Base-by-base conservation (phyloP, 2,888 invertebrate genomes). In the Dascillus cervinus region DNA sequence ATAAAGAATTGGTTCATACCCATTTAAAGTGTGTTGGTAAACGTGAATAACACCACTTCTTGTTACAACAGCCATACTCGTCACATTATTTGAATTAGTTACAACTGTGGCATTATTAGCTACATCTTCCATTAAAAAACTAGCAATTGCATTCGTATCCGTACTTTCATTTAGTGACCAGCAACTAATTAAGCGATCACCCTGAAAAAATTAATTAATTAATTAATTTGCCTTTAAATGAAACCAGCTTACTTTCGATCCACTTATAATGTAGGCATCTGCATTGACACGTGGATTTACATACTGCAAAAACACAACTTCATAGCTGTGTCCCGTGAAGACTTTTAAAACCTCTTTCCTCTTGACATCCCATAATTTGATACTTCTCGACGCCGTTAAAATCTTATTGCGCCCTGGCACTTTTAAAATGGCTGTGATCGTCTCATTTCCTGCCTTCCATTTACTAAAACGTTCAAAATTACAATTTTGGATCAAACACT, bases 11-110 rank as follows among this genome's bases (percentile, higher is more conserved):
- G 32, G 17, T 21, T 49, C 70, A 66, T 60, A 81, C 73, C 84
- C 86, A 64, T 87, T 88, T 19, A 85, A 66, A 43, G 76, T 75
- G 50, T 84, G 81, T 28, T 79, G 73, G 59, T 86, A 92, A 32
- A 86, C 67, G 61, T 89, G 82, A 20, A 85, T 74, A 3, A 80
- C 77, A 1, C 92, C 92, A 52, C 79, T 82, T 46, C 80, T 72
- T 0, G 87, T 86, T 0, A 77, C 72, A 58, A 66, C 59, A 43
- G 73, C 60, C 60, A 65, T 53, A 44, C 65, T 66, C 0, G 68
- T 69, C 5, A 62, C 50, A 0, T 71, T 71, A 3, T 73, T 71
- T 5, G 69, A 67, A 3, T 62, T 60, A 11, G 67, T 54, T 38
- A 71, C 55, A 1, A 71, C 62, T 0, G 77, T 73, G 11, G 77